phyloP scores from a whole-genome alignment of 2,888 invertebrate genomes.

The Lasioglossum vierecki region DNA sequence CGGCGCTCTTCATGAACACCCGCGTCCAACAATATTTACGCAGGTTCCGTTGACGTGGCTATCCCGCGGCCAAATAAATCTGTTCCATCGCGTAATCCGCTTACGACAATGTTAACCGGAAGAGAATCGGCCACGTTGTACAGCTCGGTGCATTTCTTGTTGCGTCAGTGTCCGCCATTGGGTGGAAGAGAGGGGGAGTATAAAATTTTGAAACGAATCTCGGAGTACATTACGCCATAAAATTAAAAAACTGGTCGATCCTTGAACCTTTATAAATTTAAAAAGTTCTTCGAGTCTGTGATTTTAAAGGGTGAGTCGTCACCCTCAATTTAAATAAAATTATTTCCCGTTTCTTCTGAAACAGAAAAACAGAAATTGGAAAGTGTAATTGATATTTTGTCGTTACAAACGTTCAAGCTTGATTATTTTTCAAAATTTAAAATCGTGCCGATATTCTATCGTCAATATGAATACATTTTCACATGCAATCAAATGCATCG shows the following conservation, averaged over 20 bases:
- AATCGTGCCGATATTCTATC: too few relatives aligned
- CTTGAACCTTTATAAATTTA: too few relatives aligned
- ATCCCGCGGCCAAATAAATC: conserved; percentile 39
- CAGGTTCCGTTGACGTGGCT: conserved; percentile 5
- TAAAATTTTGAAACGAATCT: neutral
- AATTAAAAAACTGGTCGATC: neutral
- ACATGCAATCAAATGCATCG: too few relatives aligned
- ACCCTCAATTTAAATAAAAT: too few relatives aligned
- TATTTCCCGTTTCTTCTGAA: neutral
- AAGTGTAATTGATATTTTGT: neutral
- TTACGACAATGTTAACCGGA: neutral
- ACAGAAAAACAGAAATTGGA: neutral
- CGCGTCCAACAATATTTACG: conserved; percentile 19
- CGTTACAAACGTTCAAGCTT: too few relatives aligned
- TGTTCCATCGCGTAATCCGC: conserved; percentile 28
- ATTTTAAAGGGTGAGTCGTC: too few relatives aligned
- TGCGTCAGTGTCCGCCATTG: neutral
- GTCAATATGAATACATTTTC: too few relatives aligned
- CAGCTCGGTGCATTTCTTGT: neutral
- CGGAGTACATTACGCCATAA: neutral
- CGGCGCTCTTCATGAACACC: conserved; percentile 13
- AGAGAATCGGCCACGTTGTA: neutral
- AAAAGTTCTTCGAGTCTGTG: too few relatives aligned
- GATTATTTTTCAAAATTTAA: too few relatives aligned
- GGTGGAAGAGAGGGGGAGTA: neutral